Evolutionary conservation across 2,797 vertebrate species (phyloP), one percentile per base, ranked within the genome.

Genomic region (Diglossa cyanea): DNA sequence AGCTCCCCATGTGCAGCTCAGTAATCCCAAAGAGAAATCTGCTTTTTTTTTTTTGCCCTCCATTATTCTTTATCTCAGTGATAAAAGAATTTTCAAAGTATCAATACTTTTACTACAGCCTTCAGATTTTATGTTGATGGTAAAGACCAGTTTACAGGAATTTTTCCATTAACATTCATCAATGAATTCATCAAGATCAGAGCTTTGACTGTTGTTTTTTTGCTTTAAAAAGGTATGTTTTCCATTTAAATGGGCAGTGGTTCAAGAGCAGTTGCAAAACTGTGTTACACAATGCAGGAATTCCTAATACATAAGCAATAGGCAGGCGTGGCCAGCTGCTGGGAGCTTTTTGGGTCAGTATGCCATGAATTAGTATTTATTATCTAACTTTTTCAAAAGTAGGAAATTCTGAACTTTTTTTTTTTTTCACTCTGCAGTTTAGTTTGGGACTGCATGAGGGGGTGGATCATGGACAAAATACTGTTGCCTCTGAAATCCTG

Each of bases 281-380:
- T 6, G 2, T 28, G 77, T 96, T 97, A 95, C 95, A 94, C 95
- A 97, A 97, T 88, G 66, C 63, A 83, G 86, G 94, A 94, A 86
- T 89, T 94, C 95, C 91, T 94, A 26, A 94, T 96, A 9, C 85
- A 93, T 95, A 96, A 97, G 94, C 79, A 77, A 90, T 12, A 84
- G 70, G 72, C 82, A 95, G 92, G 94, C 60, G 81, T 88, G 88
- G 87, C 51, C 14, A 87, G 68, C 66, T 87, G 44, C 31, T 37
- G 40, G 6, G 28, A 82, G 61, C 45, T 96, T 96, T 97, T 95
- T 97, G 93, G 96, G 96, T 97, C 95, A 97, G 94, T 96, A 67
- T 96, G 95, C 94, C 96, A 96, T 95, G 94, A 93, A 83, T 94
- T 84, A 63, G 79, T 66, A n/a, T 83, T 96, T 93, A 86, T 96